Evolutionary conservation across 92 coral and sea anemone genomes (phyloP), one percentile per base, ranked within the genome.

Genomic region (Desmophyllum pertusum): DNA sequence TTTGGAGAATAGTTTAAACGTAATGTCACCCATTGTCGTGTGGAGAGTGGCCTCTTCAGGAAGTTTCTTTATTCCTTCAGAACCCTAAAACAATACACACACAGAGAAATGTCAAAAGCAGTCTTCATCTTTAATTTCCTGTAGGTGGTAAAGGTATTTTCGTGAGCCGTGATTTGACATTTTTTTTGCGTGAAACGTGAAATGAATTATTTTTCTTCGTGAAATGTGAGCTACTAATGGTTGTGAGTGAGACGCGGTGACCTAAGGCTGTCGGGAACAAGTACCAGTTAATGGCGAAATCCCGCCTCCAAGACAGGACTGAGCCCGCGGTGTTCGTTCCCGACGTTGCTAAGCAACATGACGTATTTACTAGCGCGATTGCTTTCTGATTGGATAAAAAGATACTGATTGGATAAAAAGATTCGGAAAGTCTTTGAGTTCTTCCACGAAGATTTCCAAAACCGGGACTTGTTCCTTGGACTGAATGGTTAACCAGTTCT

Each of bases 1-100:
- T 87, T 92, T 94, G 5, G 93, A 41, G 79, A 90, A 96, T 31
- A 96, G 89, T 86, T 96, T 88, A 1, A 94, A 79, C 33, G 89
- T 79, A 9, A 96, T 82, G 77, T 96, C 99, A 5, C 99, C 99
- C 98, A 96, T 90, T 55, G 99, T 86, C 25, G 98, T 96, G 78
- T 96, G 98, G 17, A 96, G 15, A 42, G 90, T 90, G 30, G 90
- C 99, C 71, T 85, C 86, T 33, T 95, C 94, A 18, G 99, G 96
- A 29, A 96, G 92, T 40, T 92, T 91, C 68, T 90, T 95, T 21
- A 86, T 80, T 19, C 92, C 94, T 25, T 91, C 90, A 30, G 95
- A 91, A 10, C 96, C 95, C 98, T 96, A 67, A 7, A 84, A 51
- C 23, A 31, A 30, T 61, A 14, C 65, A 37, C 18, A n/a, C n/a